Percentiles rank a stretch among this genome's conserved stretches.
phyloP scores from a whole-genome alignment of 2,888 invertebrate genomes.

The Drosophila mercatorum region DNA sequence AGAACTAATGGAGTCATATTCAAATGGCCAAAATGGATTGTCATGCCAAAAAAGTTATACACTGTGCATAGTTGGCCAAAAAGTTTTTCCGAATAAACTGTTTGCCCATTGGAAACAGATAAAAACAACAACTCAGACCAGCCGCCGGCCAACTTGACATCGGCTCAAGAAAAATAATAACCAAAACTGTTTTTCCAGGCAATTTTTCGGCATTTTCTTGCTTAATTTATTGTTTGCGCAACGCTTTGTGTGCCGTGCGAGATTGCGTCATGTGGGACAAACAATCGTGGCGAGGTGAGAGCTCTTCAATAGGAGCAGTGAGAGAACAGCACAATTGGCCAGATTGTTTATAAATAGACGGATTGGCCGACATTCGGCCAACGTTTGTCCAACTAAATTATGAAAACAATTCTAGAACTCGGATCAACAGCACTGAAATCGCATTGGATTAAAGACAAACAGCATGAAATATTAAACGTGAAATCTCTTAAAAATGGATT shows the following conservation, averaged over 20 bases:
- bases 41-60: conserved; percentile 68
- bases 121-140: conserved; percentile 8
- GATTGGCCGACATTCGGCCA: conserved; percentile 49
- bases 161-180: conserved; percentile 22
- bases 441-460: neutral
- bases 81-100: conserved; percentile 48
- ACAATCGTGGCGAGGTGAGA: conserved; percentile 36
- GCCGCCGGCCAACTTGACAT: conserved; percentile 47
- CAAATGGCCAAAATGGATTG: conserved; percentile 61
- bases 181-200: conserved; percentile 59
- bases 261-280: conserved; percentile 65
- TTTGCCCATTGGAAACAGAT: conserved; percentile 28
- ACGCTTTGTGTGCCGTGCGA: conserved; percentile 37
- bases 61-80: conserved; percentile 38
- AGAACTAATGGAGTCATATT: conserved; percentile 53
- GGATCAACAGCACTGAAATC: conserved; percentile 10
- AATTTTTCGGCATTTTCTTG: conserved; percentile 65
- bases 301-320: conserved; percentile 20
- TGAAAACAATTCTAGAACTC: conserved; percentile 17
- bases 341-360: conserved; percentile 63
- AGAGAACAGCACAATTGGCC: conserved; percentile 35
- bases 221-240: conserved; percentile 71
- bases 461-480: neutral
- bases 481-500: conserved; percentile 16
- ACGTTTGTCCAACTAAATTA: conserved; percentile 26